Evolutionary conservation across 2,113 vertebrate genomes (phyloP), one percentile per base, ranked within the genome.

Genomic region (Bolborhynchus lineola): DNA sequence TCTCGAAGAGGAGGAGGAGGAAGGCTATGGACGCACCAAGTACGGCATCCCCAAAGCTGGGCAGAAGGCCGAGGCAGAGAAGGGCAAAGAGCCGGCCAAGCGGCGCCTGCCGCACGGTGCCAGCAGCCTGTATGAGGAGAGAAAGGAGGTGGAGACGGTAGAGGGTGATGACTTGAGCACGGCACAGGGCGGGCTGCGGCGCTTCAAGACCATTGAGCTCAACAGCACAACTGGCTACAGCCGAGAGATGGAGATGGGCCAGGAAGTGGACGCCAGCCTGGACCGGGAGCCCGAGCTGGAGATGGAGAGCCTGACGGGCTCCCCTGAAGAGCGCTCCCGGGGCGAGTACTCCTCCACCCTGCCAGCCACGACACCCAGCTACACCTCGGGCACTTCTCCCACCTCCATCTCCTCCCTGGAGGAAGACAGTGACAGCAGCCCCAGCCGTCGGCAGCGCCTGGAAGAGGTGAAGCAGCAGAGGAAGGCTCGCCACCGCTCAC

Each of bases 231-330:
- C 98, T 26, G 98, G 98, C 92, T 99, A 99, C 1, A 96, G 98
- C 82, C 98, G 98, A 59, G 99, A 99, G 65, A 98, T 99, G 94
- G 99, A 99, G 94, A 97, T 99, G 74, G 97, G 97, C 90, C 98
- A 98, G 85, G 99, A 99, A 74, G 97, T 98, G 10, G 99, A 99
- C 42, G 80, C 99, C 80, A 97, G 98, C 90, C 97, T 99, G 83
- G 99, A 99, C 90, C 97, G 99, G 85, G 99, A 99, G 89, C 99
- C 99, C 0, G 99, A 99, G 97, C 97, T 99, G 67, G 99, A 99
- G 97, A 99, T 99, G 99, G 99, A 99, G 96, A 99, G 99, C 96
- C 97, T 99, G 76, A 99, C 99, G 1, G 99, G 99, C 53, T 99
- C 99, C 3, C 99, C 99, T 0, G 99, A 99, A 86, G 99, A 99